phyloP scores from a whole-genome alignment of 2,888 invertebrate genomes.

The Melipona bicolor region DNA sequence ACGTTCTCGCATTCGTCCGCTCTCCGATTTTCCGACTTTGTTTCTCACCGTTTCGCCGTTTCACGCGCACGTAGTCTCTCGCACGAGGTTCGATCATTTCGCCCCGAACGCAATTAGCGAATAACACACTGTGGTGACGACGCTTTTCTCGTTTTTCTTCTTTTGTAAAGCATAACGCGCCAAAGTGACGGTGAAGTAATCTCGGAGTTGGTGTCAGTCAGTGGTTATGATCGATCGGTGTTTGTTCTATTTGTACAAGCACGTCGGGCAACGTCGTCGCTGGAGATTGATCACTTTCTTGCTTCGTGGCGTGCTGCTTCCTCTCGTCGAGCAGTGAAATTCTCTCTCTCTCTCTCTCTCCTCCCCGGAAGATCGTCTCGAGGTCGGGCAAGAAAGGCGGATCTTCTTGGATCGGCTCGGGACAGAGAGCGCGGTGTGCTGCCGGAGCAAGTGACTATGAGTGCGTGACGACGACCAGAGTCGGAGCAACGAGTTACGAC shows the following conservation, averaged over 20 bases:
- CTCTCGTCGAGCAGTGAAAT: background rate
- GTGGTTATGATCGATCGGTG: conserved; percentile 57
- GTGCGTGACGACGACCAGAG: conserved; percentile 79
- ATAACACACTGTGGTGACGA: background rate
- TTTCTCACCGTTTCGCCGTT: background rate
- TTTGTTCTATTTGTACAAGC: background rate
- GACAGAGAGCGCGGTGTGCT: conserved; percentile 38
- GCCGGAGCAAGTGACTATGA: conserved; percentile 73
- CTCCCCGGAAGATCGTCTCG: background rate
- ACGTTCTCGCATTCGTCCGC: conserved; percentile 50
- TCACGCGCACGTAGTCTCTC: conserved; percentile 46
- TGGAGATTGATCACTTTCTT: background rate
- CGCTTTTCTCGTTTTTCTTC: no score
- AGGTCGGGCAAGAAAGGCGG: background rate
- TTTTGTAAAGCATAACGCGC: background rate
- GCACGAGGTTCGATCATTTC: conserved; percentile 19
- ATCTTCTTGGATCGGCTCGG: background rate
- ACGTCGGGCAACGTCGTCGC: background rate
- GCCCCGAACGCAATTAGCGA: no score
- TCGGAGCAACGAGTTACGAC: conserved; percentile 30
- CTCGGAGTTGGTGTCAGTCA: background rate
- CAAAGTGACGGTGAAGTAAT: background rate
- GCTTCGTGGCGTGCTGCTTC: background rate
- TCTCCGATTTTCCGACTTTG: conserved; percentile 13
- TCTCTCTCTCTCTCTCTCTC: no score